Conservation (phyloP, 2,888 invertebrate species). For the Oeneis ivallda region DNA sequence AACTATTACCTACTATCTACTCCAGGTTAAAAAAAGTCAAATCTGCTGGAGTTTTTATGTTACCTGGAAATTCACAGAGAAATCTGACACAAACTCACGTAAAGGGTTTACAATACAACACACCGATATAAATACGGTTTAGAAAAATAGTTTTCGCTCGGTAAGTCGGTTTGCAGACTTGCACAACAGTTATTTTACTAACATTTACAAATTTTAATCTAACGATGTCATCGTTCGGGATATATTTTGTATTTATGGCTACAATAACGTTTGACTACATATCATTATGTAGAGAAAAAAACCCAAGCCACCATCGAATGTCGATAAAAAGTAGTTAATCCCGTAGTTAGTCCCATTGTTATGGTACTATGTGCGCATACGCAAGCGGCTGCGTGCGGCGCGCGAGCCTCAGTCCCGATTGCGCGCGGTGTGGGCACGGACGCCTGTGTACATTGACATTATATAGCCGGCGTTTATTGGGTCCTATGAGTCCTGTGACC, state of each 20-base stretch:
- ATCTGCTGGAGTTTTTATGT: too few relatives aligned
- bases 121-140: too few relatives aligned
- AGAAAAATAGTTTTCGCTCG: neutral
- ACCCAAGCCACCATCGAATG: conserved; percentile 16
- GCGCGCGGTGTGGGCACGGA: conserved; percentile 55
- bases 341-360: conserved; percentile 32
- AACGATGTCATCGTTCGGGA: neutral
- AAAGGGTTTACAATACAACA: too few relatives aligned
- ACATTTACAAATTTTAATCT: neutral
- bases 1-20: too few relatives aligned
- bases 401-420: conserved; percentile 50
- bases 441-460: conserved; percentile 34
- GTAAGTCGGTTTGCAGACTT: neutral
- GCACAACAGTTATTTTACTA: neutral
- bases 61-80: too few relatives aligned
- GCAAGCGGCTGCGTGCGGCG: conserved; percentile 38
- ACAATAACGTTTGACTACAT: neutral
- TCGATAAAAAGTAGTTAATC: conserved; percentile 23
- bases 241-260: conserved; percentile 1
- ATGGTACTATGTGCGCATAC: conserved; percentile 29
- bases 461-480: conserved; percentile 5
- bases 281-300: conserved; percentile 6
- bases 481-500: conserved; percentile 48
- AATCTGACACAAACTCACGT: too few relatives aligned
- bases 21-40: too few relatives aligned